Conservation (phyloP, 2,113 vertebrate genomes). For the Tympanuchus pallidicinctus region DNA sequence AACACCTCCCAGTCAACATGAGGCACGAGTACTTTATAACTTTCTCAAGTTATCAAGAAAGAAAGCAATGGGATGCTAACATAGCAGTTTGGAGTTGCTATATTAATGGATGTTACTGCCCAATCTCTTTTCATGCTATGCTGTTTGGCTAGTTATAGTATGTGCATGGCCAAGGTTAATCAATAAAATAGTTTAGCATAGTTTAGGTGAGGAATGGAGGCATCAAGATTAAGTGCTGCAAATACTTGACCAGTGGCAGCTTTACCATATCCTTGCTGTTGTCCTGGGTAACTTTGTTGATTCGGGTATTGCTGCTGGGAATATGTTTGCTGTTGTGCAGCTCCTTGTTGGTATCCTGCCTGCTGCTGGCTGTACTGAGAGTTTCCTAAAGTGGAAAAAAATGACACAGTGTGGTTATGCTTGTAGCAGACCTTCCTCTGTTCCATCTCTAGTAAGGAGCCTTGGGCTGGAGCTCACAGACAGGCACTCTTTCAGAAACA, state of each 20-base stretch:
- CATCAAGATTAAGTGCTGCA: accelerated
- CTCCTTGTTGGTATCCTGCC: constrained; percentile 90
- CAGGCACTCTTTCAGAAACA: background rate
- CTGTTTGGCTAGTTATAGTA: background rate
- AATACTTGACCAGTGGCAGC: background rate
- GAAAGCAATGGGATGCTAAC: background rate
- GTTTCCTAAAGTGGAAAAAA: constrained; percentile 80
- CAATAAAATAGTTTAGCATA: background rate
- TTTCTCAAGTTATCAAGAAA: background rate
- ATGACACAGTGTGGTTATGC: background rate
- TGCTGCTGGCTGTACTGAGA: constrained; percentile 95
- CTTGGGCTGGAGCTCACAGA: background rate
- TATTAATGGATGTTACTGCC: background rate
- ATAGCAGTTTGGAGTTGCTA: background rate
- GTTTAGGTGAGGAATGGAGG: background rate
- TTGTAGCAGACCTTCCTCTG: background rate
- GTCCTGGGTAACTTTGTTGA: constrained; percentile 90
- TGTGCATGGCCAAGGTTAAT: background rate
- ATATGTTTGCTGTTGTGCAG: constrained; percentile 88
- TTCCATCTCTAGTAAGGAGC: accelerated
- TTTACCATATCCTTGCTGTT: constrained; percentile 89
- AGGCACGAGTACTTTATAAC: background rate
- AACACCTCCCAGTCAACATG: background rate
- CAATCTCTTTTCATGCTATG: background rate
- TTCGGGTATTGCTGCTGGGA: constrained; percentile 93